Conservation (phyloP, 2,888 invertebrate species). For the Netelia inedita region DNA sequence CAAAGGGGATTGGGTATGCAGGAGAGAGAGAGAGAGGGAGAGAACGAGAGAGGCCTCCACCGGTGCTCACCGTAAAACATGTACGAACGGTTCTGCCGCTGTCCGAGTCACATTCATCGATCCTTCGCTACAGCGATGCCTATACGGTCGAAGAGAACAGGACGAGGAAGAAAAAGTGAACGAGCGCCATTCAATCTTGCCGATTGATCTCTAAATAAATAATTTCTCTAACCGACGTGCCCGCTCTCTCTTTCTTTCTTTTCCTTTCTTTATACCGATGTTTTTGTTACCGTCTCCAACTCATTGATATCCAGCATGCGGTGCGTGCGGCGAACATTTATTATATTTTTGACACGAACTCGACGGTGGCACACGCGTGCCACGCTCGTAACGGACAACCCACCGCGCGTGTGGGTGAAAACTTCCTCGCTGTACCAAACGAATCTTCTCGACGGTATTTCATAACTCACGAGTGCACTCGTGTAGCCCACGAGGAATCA, state of each 20-base stretch:
- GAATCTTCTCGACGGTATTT: constrained; percentile 36
- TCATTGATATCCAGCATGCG: constrained; percentile 7
- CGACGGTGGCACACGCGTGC: constrained; percentile 31
- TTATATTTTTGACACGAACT: constrained; percentile 49
- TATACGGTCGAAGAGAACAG: neutral
- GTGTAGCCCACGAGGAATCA: neutral
- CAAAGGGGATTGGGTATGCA: neutral
- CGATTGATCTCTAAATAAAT: constrained; percentile 63
- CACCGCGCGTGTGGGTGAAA: constrained; percentile 27
- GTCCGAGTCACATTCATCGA: constrained; percentile 44
- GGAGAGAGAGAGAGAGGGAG: neutral
- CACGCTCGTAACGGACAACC: neutral
- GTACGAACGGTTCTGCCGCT: constrained; percentile 31
- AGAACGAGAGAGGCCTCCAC: neutral
- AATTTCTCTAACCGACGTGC: constrained; percentile 33
- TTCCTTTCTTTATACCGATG: constrained; percentile 6
- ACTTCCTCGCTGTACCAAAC: constrained; percentile 31
- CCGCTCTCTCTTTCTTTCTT: constrained; percentile 22
- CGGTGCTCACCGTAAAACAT: constrained; percentile 17
- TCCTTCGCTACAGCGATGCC: constrained; percentile 11
- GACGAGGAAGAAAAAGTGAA: neutral
- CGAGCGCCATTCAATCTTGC: constrained; percentile 46
- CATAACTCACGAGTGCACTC: constrained; percentile 47
- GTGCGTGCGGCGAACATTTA: constrained; percentile 58
- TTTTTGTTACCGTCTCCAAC: constrained; percentile 29